phyloP scores from a whole-genome alignment of 2,113 vertebrate genomes.

The Aleadryas rufinucha region DNA sequence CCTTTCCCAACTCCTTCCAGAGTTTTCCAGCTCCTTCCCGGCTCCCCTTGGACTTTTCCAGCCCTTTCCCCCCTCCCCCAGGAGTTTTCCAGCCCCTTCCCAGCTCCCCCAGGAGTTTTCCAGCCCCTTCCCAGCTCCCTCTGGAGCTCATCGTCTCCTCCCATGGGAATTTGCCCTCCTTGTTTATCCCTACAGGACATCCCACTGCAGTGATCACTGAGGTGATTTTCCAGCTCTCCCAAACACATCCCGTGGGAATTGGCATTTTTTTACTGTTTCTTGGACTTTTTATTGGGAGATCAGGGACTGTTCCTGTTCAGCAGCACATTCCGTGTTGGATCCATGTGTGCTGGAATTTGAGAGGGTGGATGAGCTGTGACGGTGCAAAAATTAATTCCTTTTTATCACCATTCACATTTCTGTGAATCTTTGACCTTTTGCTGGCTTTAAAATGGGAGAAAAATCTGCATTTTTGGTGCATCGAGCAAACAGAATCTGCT shows the following conservation, averaged over 20 bases:
- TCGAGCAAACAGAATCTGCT: background rate
- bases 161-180: background rate
- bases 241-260: background rate
- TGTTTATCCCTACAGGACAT: background rate
- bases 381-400: background rate
- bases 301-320: background rate
- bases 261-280: background rate
- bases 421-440: background rate
- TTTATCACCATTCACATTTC: background rate
- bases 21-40: no score
- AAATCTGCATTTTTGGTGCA: background rate
- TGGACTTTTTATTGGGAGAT: background rate
- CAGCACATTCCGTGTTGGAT: background rate
- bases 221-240: background rate
- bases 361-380: background rate
- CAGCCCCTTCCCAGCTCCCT: background rate
- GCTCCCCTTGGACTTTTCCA: no score
- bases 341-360: background rate
- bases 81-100: background rate
- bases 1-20: no score
- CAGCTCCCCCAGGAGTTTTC: background rate
- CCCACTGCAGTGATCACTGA: background rate
- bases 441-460: background rate
- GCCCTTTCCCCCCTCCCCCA: no score
- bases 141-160: background rate